phyloP scores from a whole-genome alignment of 1,140 invertebrate genomes.

The Lepidurus packardi region DNA sequence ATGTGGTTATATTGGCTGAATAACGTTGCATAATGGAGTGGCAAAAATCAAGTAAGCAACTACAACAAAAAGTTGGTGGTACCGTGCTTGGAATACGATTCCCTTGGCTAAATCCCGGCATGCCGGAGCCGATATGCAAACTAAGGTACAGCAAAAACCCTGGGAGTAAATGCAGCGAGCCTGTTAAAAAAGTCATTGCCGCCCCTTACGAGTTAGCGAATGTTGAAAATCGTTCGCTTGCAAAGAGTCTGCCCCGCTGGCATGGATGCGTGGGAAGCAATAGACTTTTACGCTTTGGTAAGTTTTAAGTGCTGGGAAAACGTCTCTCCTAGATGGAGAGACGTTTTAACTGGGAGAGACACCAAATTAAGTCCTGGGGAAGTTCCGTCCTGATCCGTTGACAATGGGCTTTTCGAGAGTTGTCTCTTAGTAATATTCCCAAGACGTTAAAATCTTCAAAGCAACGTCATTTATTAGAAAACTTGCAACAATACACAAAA shows the following conservation, averaged over 20 bases:
- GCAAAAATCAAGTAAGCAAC: no score
- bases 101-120: no score
- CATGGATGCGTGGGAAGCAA: background rate
- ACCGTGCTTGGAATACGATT: no score
- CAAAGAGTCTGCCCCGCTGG: background rate
- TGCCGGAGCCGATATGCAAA: no score
- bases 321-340: background rate
- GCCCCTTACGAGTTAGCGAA: background rate
- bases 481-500: background rate
- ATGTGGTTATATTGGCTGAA: no score
- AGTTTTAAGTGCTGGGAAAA: background rate
- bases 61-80: no score
- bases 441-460: slow-evolving; percentile 5
- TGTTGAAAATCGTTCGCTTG: background rate
- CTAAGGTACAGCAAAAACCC: no score
- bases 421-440: background rate
- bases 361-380: background rate
- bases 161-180: background rate
- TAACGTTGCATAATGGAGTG: no score
- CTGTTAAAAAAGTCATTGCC: background rate
- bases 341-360: no score
- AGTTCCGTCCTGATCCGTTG: background rate
- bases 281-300: background rate
- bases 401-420: background rate
- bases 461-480: background rate